Conservation (phyloP, 2,888 invertebrate genomes). For the Epistrophella euchroma region DNA sequence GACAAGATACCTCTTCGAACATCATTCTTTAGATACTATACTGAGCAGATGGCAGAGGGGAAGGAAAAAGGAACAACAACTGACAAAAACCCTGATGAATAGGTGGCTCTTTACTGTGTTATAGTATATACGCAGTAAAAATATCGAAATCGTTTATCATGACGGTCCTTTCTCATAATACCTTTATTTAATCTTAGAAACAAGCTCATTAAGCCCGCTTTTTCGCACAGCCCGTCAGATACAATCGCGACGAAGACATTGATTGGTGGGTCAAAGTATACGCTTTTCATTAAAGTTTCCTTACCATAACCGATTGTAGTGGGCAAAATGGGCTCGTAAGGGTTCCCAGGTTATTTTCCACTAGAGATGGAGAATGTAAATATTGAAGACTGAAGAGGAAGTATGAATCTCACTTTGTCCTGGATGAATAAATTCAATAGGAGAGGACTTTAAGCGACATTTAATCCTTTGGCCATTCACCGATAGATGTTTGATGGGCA, state of each 20-base stretch:
- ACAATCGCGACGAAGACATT: slow-evolving; percentile 47
- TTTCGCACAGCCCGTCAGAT: slow-evolving; percentile 57
- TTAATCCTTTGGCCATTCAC: slow-evolving; percentile 75
- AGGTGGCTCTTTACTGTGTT: slow-evolving; percentile 59
- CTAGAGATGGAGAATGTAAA: background rate
- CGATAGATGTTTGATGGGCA: slow-evolving; percentile 75
- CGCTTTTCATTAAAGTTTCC: slow-evolving; percentile 45
- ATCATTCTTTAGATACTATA: background rate
- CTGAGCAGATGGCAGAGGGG: background rate
- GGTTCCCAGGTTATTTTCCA: slow-evolving; percentile 62
- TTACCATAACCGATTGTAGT: slow-evolving; percentile 8
- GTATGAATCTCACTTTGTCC: slow-evolving; percentile 26
- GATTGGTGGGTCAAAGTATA: slow-evolving; percentile 63
- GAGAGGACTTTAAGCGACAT: slow-evolving; percentile 67
- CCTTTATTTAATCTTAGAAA: slow-evolving; percentile 77
- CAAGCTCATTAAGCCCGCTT: slow-evolving; percentile 76
- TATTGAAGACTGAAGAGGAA: background rate
- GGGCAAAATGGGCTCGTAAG: slow-evolving; percentile 30
- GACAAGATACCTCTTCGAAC: slow-evolving; percentile 51
- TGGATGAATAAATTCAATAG: slow-evolving; percentile 68
- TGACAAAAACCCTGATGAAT: slow-evolving; percentile 64
- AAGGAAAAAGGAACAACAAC: background rate
- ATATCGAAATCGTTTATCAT: slow-evolving; percentile 76
- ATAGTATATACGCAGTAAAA: slow-evolving; percentile 45
- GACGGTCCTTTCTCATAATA: slow-evolving; percentile 72